Conservation (phyloP, 2,797 vertebrate genomes). For the Cynodonichthys magdalenae region DNA sequence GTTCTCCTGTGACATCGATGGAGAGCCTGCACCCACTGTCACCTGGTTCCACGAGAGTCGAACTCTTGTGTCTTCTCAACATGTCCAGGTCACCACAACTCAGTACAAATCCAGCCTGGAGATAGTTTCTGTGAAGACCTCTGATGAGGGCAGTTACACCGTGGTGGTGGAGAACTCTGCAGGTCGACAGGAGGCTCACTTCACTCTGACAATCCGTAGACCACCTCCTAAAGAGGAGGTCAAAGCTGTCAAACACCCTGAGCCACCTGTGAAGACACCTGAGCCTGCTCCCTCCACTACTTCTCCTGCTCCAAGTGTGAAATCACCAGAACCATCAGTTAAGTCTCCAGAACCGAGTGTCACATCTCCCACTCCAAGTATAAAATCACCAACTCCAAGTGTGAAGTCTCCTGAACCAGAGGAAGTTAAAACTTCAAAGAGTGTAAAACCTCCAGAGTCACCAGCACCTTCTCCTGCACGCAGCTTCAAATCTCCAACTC, state of each 20-base stretch:
- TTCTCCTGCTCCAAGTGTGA: constrained; percentile 76
- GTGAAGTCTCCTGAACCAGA: constrained; percentile 63
- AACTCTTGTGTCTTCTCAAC: constrained; percentile 83
- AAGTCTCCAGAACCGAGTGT: constrained; percentile 64
- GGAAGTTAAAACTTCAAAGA: constrained; percentile 69
- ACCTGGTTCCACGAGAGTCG: constrained; percentile 86
- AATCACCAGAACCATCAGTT: constrained; percentile 63
- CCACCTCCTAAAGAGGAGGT: constrained; percentile 82
- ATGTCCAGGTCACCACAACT: constrained; percentile 85
- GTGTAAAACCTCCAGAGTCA: constrained; percentile 61
- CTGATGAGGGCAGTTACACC: constrained; percentile 92
- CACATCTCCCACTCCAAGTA: constrained; percentile 65
- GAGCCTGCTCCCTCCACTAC: constrained; percentile 74
- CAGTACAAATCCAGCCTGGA: constrained; percentile 95
- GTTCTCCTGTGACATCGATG: constrained; percentile 95
- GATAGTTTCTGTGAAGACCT: constrained; percentile 86
- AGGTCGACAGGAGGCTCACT: constrained; percentile 92
- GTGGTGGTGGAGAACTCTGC: constrained; percentile 93
- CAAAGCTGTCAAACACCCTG: constrained; percentile 87
- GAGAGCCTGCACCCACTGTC: constrained; percentile 91
- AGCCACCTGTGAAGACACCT: constrained; percentile 66
- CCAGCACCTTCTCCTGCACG: constrained; percentile 57
- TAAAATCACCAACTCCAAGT: constrained; percentile 65
- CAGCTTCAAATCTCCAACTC: constrained; percentile 62
- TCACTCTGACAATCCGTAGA: constrained; percentile 89